Evolutionary conservation across 2,113 vertebrate genomes (phyloP).

Genomic region (Muntiacus reevesi): DNA sequence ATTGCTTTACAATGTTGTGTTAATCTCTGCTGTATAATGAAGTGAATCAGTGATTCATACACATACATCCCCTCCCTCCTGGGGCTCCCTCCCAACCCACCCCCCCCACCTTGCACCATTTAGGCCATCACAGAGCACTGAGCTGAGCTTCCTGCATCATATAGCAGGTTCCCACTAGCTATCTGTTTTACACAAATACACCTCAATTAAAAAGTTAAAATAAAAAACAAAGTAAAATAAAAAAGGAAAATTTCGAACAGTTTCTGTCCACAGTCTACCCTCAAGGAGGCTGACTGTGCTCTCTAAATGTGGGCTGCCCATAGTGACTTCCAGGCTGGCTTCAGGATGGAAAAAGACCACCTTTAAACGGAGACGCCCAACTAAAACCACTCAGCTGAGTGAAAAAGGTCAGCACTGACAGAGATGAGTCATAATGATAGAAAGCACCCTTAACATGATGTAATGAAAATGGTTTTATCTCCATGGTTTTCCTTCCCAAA

Average conservation of each 20-base stretch:
- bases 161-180: neutral
- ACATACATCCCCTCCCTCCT: neutral
- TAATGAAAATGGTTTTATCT: neutral
- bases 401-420: neutral
- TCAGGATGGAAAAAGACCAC: neutral
- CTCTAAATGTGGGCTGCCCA: too few relatives aligned
- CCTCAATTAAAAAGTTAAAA: neutral
- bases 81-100: neutral
- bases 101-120: neutral
- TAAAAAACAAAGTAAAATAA: neutral
- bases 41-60: neutral
- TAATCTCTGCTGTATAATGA: neutral
- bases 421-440: neutral
- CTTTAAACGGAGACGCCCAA: neutral
- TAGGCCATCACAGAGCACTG: neutral
- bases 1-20: neutral
- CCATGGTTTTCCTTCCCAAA: neutral
- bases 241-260: neutral
- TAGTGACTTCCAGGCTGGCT: neutral
- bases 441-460: rapidly evolving
- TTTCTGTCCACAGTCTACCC: too few relatives aligned
- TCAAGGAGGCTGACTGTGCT: neutral
- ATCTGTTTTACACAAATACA: neutral
- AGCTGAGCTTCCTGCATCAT: neutral
- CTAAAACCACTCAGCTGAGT: neutral